Conservation (phyloP, 2,888 invertebrate genomes). For the Heptascelio sp. region DNA sequence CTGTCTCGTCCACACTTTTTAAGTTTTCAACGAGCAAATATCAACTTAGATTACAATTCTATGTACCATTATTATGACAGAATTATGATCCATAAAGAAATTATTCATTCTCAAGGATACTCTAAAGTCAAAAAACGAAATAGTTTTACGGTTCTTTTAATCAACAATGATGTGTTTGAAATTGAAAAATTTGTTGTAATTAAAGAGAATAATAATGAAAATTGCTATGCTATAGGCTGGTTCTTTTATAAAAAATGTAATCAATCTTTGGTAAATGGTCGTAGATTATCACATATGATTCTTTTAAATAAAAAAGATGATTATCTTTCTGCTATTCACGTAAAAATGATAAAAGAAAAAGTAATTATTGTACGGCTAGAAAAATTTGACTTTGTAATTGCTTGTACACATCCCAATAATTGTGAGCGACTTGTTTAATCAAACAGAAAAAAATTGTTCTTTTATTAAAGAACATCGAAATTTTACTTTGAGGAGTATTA, state of each 20-base stretch:
- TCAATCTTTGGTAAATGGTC: background rate
- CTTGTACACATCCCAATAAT: background rate
- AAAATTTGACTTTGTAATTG: background rate
- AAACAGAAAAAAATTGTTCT: no score
- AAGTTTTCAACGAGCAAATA: constrained; percentile 43
- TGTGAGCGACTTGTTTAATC: constrained; percentile 2
- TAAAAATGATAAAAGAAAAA: constrained; percentile 10
- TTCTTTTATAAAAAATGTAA: constrained; percentile 8
- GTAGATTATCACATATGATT: constrained; percentile 2
- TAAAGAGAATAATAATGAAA: background rate
- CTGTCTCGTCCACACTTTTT: constrained; percentile 46
- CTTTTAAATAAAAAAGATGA: constrained; percentile 24
- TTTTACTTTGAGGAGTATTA: no score
- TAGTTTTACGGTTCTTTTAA: constrained; percentile 34
- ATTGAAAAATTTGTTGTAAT: constrained; percentile 24
- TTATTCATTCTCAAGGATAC: constrained; percentile 35
- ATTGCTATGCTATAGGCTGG: constrained; percentile 29
- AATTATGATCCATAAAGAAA: constrained; percentile 7
- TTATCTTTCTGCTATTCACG: background rate
- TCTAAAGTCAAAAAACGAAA: constrained; percentile 44
- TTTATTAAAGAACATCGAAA: no score
- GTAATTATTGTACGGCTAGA: constrained; percentile 6
- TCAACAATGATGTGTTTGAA: constrained; percentile 14
- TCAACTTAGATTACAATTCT: constrained; percentile 31
- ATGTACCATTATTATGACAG: constrained; percentile 8